phyloP scores from a whole-genome alignment of 2,113 vertebrate genomes.

The Lagopus leucura region DNA sequence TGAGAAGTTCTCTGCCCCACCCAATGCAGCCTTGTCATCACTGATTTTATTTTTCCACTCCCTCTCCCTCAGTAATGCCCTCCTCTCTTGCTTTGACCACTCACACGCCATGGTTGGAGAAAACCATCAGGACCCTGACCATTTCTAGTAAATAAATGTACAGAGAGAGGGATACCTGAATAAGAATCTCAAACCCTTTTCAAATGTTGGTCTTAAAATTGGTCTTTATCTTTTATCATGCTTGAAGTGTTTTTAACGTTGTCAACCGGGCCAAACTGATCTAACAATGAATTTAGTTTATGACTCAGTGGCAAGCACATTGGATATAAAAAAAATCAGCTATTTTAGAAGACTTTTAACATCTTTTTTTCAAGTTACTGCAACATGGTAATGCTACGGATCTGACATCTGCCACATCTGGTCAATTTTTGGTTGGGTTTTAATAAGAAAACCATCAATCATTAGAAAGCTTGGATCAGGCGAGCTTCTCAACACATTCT shows the following conservation, averaged over 20 bases:
- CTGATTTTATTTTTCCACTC: slow-evolving; percentile 23
- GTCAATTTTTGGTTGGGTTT: neutral
- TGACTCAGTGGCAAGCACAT: neutral
- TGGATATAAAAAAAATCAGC: neutral
- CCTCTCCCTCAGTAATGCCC: slow-evolving; percentile 16
- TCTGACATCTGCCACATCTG: neutral
- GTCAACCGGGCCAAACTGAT: neutral
- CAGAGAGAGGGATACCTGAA: accelerated
- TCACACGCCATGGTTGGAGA: neutral
- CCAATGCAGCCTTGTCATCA: slow-evolving; percentile 18
- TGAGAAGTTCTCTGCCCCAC: slow-evolving; percentile 23
- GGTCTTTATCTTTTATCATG: neutral
- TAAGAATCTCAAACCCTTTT: neutral
- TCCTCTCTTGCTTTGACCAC: slow-evolving; percentile 6
- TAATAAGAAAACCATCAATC: neutral
- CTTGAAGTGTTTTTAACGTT: neutral
- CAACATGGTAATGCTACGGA: neutral
- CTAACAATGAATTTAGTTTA: slow-evolving; percentile 3
- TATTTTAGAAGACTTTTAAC: neutral
- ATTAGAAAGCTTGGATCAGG: neutral
- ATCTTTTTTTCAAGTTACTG: neutral
- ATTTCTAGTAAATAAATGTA: neutral
- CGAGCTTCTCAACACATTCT: neutral
- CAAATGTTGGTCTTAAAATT: neutral
- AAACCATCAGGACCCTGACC: slow-evolving; percentile 1